phyloP scores from a whole-genome alignment of 2,113 vertebrate species.

The Pelusios castaneus region DNA sequence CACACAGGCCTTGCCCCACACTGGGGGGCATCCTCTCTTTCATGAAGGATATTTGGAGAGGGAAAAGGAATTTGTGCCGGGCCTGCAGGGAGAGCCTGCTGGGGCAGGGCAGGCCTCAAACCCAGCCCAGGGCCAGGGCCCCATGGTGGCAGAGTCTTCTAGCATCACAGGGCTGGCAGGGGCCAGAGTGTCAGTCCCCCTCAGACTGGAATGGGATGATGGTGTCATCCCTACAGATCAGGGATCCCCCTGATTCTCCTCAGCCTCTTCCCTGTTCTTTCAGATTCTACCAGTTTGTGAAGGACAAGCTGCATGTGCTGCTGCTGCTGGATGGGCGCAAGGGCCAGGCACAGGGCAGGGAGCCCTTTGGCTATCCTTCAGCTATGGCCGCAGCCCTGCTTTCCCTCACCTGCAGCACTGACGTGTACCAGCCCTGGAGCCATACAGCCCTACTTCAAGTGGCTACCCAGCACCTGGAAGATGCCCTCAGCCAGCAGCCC shows the following conservation, averaged over 20 bases:
- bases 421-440: constrained; percentile 82
- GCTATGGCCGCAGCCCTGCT: constrained; percentile 64
- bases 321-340: constrained; percentile 62
- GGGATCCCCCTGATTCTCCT: neutral
- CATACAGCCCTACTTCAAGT: constrained; percentile 66
- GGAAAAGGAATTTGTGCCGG: neutral
- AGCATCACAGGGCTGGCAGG: neutral
- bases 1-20: neutral
- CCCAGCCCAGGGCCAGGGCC: neutral
- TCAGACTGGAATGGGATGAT: neutral
- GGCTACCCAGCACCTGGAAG: constrained; percentile 69
- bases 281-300: constrained; percentile 72
- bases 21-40: neutral
- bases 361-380: constrained; percentile 4
- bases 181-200: neutral
- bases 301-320: constrained; percentile 83
- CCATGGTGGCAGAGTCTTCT: neutral
- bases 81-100: neutral
- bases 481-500: neutral
- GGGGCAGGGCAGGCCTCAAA: neutral
- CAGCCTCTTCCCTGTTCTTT: neutral
- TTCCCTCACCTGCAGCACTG: constrained; percentile 74
- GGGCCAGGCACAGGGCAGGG: neutral
- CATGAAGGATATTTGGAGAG: neutral
- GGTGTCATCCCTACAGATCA: too few relatives aligned